Conservation (phyloP, 1,140 invertebrate species). For the Leptestheria dahalacensis region DNA sequence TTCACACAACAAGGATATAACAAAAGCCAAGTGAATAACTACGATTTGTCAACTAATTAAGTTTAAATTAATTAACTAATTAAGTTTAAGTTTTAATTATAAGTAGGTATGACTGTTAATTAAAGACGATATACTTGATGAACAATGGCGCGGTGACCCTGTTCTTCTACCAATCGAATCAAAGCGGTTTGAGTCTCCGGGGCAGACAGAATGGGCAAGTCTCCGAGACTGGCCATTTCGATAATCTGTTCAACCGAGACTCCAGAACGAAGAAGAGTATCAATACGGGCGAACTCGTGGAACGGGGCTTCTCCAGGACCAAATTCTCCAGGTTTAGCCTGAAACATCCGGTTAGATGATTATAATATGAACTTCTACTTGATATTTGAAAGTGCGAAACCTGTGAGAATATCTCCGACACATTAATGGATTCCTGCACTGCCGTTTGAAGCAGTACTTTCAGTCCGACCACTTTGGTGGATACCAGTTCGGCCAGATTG, state of each 20-base stretch:
- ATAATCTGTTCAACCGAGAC: conserved; percentile 58
- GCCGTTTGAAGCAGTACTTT: conserved; percentile 22
- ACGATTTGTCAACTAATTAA: neutral
- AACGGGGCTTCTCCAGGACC: conserved; percentile 58
- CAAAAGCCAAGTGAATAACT: no score
- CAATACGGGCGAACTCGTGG: conserved; percentile 62
- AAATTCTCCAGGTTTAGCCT: conserved; percentile 49
- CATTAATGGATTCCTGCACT: conserved; percentile 19
- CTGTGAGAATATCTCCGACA: conserved; percentile 20
- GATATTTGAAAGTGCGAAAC: no score
- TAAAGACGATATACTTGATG: conserved; percentile 19
- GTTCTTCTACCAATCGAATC: conserved; percentile 22
- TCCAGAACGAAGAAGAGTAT: conserved; percentile 53
- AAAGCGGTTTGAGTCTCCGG: conserved; percentile 22
- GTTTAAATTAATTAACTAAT: no score
- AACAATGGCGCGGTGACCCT: conserved; percentile 22
- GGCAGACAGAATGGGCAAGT: conserved; percentile 20
- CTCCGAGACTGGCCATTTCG: conserved; percentile 24
- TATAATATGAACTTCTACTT: no score
- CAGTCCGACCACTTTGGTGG: conserved; percentile 20
- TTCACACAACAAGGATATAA: no score
- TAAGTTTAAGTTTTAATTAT: no score
- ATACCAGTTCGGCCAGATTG: conserved; percentile 14
- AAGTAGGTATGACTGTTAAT: no score
- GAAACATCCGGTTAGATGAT: conserved; percentile 28